Evolutionary conservation across 53 echinoderm and acorn worm species (phyloP), one percentile per base, ranked within the genome.

Genomic region (Arbacia lixula): DNA sequence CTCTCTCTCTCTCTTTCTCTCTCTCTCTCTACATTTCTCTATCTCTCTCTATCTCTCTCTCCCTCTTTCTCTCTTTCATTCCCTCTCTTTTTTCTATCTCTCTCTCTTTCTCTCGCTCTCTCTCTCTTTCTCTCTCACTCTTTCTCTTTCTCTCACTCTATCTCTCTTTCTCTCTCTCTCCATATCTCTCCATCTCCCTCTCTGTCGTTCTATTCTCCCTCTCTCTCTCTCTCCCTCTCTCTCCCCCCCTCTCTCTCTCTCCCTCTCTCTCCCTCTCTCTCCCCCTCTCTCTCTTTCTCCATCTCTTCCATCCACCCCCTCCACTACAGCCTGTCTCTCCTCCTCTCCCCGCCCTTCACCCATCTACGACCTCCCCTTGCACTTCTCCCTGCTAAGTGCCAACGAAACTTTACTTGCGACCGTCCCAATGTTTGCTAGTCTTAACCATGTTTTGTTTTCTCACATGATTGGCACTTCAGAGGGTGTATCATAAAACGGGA

Each of bases 371-470:
- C 46, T 46, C 46, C 14, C 14, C 46, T 14, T 42, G 69, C 69
- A 69, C 69, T 69, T 69, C 69, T 69, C 43, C 43, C 29, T 40
- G 69, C 43, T 43, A 69, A 69, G 69, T 69, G 69, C 43, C 43
- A 69, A 42, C 41, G 69, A 69, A 69, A 69, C 69, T 69, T 69
- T 69, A 29, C 69, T 69, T 69, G 69, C 69, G 69, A 10, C 42
- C 28, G 43, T n/a, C n/a, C n/a, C 69, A 69, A 2, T 69, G 69
- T 69, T 69, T 69, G 69, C 69, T 28, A 42, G 69, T 43, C 69
- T 69, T 69, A 41, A 27, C 69, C 66, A 66, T 66, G 36, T 61
- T 62, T 30, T 30, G 27, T 62, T 33, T 62, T 30, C 62, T 30
- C 33, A 2, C 6, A 36, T 69, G 69, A 69, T 69, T 69, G 69